A percentile compares a stretch with the other conserved stretches of the same genome.
Conservation (phyloP, 2,113 vertebrate species). For the Petaurus breviceps region DNA sequence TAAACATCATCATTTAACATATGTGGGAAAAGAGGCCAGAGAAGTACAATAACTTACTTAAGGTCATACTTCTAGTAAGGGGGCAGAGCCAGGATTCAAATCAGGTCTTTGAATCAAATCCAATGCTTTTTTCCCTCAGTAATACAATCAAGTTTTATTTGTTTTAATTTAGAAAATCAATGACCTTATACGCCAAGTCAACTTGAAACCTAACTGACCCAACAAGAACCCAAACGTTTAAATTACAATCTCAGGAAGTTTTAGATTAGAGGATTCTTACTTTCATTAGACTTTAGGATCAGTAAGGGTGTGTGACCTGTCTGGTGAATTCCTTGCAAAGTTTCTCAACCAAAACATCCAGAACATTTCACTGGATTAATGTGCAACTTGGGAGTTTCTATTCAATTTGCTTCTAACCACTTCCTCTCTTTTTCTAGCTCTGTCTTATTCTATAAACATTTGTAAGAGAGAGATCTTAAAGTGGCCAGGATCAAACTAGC, state of each 20-base stretch:
- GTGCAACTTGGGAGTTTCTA: constrained; percentile 64
- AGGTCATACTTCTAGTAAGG: neutral
- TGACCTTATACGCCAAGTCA: constrained; percentile 68
- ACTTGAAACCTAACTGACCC: constrained; percentile 54
- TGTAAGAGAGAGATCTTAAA: neutral
- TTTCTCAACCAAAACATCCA: constrained; percentile 71
- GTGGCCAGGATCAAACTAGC: neutral
- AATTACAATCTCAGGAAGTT: constrained; percentile 71
- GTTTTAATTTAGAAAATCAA: constrained; percentile 47
- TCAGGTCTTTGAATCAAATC: neutral
- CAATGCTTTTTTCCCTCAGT: neutral
- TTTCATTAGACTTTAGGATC: constrained; percentile 54
- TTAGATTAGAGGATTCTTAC: constrained; percentile 69
- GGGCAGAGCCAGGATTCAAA: neutral
- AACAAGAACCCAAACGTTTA: constrained; percentile 55
- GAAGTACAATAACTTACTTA: neutral
- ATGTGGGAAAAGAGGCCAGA: neutral
- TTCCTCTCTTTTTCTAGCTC: constrained; percentile 64
- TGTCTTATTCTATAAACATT: constrained; percentile 40
- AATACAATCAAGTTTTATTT: neutral
- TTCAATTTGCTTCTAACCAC: constrained; percentile 62
- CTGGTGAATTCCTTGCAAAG: constrained; percentile 46
- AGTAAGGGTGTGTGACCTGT: constrained; percentile 58
- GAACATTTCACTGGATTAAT: constrained; percentile 71
- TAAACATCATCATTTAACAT: neutral